Evolutionary conservation across 2,888 invertebrate species (phyloP).

Genomic region (Helleia helle): DNA sequence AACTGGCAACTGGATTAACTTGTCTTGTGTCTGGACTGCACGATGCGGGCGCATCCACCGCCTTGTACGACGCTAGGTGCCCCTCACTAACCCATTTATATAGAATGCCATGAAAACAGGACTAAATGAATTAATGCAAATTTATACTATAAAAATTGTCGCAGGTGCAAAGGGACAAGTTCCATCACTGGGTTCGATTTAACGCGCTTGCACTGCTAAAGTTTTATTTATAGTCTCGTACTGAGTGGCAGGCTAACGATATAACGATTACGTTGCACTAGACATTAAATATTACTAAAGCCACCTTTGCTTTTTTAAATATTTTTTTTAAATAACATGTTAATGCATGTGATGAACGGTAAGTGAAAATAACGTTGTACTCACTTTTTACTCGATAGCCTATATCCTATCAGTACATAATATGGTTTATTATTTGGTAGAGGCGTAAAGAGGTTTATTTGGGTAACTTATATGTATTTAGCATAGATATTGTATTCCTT

Average conservation of each 20-base stretch:
- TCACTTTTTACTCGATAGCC: too few relatives aligned
- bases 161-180: slow-evolving; percentile 69
- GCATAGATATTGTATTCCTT: too few relatives aligned
- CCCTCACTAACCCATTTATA: slow-evolving; percentile 69
- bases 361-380: too few relatives aligned
- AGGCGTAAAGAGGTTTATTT: too few relatives aligned
- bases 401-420: too few relatives aligned
- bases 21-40: slow-evolving; percentile 10
- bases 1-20: background rate
- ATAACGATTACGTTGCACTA: slow-evolving; percentile 40
- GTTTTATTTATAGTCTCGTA: slow-evolving; percentile 61
- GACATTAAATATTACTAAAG: slow-evolving; percentile 15
- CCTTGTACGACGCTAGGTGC: slow-evolving; percentile 63
- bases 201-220: slow-evolving; percentile 62
- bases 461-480: too few relatives aligned
- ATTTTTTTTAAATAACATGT: background rate
- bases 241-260: slow-evolving; percentile 36
- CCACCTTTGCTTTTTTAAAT: background rate
- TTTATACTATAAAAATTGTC: slow-evolving; percentile 74
- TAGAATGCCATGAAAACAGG: slow-evolving; percentile 58
- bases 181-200: slow-evolving; percentile 67
- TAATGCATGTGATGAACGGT: too few relatives aligned
- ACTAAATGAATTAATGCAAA: slow-evolving; percentile 73
- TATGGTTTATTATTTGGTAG: too few relatives aligned
- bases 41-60: slow-evolving; percentile 24